Evolutionary conservation across 2,888 invertebrate species (phyloP).

Genomic region (Zelleria hepariella): DNA sequence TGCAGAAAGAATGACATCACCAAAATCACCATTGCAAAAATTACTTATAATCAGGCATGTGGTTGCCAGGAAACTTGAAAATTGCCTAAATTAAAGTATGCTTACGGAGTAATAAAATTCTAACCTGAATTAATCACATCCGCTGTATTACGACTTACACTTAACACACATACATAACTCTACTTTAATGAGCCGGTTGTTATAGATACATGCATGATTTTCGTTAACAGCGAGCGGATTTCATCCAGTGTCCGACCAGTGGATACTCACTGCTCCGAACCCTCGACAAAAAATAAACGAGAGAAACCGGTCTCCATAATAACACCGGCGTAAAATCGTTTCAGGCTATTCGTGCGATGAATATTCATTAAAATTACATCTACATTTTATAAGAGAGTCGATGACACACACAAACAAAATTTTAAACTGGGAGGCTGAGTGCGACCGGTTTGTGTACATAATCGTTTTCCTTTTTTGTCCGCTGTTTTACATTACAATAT

Average conservation of each 20-base stretch:
- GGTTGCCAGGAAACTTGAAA: no score
- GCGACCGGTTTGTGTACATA: constrained; percentile 27
- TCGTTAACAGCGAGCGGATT: constrained; percentile 34
- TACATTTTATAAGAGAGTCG: constrained; percentile 36
- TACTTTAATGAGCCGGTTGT: constrained; percentile 40
- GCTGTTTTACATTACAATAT: background rate
- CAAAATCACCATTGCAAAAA: no score
- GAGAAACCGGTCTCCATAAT: constrained; percentile 40
- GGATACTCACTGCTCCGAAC: constrained; percentile 29
- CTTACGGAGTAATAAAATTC: no score
- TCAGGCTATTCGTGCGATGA: constrained; percentile 46
- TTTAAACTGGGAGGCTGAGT: constrained; percentile 24
- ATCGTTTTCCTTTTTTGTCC: constrained; percentile 25
- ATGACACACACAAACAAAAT: constrained; percentile 41
- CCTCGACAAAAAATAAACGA: constrained; percentile 43
- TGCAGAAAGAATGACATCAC: no score
- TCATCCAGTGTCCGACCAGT: constrained; percentile 33
- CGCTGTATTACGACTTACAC: background rate
- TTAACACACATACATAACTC: background rate
- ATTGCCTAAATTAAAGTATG: no score
- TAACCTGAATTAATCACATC: background rate
- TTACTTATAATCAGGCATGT: no score
- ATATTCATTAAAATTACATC: constrained; percentile 47
- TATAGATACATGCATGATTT: constrained; percentile 40
- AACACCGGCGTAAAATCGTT: constrained; percentile 45